Percentiles rank a stretch among this genome's conserved stretches.
Conservation (phyloP, 2,797 vertebrate species). For the Acomys russatus region DNA sequence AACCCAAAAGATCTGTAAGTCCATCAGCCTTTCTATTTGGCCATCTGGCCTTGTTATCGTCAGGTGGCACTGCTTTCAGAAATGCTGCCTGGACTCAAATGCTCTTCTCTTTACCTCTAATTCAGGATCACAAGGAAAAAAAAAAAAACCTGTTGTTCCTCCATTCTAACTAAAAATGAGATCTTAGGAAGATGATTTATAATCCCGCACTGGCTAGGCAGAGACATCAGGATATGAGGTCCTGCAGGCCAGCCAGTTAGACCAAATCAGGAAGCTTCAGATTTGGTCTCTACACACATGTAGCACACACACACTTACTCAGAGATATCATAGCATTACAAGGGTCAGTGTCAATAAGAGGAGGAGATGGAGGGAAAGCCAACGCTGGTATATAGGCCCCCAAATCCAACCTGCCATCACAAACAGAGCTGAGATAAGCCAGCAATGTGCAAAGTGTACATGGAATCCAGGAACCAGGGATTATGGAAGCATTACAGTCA, state of each 20-base stretch:
- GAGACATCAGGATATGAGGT: background rate
- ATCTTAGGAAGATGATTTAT: background rate
- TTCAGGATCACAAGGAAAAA: background rate
- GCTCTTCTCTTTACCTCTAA: background rate
- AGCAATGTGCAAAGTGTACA: background rate
- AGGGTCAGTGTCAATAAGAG: background rate
- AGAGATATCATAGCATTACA: background rate
- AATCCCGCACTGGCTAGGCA: background rate
- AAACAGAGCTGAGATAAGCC: background rate
- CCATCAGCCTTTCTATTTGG: background rate
- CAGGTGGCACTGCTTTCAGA: background rate
- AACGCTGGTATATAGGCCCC: background rate
- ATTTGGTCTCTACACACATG: background rate
- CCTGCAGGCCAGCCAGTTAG: background rate
- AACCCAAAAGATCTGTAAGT: background rate
- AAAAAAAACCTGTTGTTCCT: constrained; percentile 3
- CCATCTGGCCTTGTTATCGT: background rate
- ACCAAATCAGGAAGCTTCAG: background rate
- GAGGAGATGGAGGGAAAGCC: background rate
- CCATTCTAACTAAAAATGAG: constrained; percentile 17
- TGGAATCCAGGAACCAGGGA: background rate
- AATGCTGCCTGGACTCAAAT: background rate
- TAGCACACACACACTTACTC: background rate
- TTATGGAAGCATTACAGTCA: constrained; percentile 46
- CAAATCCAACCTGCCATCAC: constrained; percentile 9